Evolutionary conservation across 1,140 invertebrate species (phyloP).

Genomic region (Macrocentrus cingulum): DNA sequence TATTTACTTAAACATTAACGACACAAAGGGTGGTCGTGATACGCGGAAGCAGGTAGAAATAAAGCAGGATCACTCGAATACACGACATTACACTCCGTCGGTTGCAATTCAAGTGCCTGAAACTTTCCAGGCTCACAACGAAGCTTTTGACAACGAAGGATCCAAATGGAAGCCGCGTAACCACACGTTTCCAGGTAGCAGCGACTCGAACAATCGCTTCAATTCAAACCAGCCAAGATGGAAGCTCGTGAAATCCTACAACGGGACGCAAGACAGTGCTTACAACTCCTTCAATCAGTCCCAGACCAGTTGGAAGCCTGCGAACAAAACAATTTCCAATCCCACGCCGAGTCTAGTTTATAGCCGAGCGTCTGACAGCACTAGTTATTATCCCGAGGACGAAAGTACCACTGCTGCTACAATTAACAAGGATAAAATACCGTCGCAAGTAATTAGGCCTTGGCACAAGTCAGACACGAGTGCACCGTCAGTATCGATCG

Average conservation of each 20-base stretch:
- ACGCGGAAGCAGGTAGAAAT: slow-evolving; percentile 38
- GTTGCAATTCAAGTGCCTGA: neutral
- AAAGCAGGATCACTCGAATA: slow-evolving; percentile 41
- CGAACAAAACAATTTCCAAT: slow-evolving; percentile 2
- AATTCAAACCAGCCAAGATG: slow-evolving; percentile 9
- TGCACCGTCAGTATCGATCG: slow-evolving; percentile 36
- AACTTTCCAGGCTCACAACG: slow-evolving; percentile 2
- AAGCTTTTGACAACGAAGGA: neutral
- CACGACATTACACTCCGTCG: slow-evolving; percentile 30
- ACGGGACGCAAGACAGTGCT: slow-evolving; percentile 6
- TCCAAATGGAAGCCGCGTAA: slow-evolving; percentile 9
- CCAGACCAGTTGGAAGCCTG: slow-evolving; percentile 3
- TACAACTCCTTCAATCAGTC: slow-evolving; percentile 15
- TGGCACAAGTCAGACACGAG: slow-evolving; percentile 17
- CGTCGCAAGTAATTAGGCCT: neutral
- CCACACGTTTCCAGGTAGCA: slow-evolving; percentile 3
- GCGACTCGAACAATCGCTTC: neutral
- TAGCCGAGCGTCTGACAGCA: neutral
- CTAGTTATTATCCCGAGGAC: slow-evolving; percentile 1
- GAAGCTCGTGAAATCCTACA: slow-evolving; percentile 17
- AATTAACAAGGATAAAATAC: neutral
- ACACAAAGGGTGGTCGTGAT: slow-evolving; percentile 35
- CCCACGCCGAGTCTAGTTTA: neutral
- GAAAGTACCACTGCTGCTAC: neutral
- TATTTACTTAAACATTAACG: slow-evolving; percentile 37